Base-by-base conservation (phyloP, 1,140 invertebrate genomes). In the Calycopis cecrops region DNA sequence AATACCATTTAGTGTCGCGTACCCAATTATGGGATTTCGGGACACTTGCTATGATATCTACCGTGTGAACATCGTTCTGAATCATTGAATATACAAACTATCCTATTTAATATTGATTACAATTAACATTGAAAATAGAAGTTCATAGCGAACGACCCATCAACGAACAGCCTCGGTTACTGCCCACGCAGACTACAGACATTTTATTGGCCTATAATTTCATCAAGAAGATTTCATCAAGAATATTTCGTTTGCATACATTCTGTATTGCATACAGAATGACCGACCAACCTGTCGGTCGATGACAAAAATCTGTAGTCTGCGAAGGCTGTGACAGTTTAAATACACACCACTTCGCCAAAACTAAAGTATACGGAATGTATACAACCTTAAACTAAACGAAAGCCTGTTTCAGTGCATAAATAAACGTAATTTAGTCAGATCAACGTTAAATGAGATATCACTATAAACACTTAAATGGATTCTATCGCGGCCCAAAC, bases 21-120 rank as follows among this genome's bases (percentile, higher is more conserved):
- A 35, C 66, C 57, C 57, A 37, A 47, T 33, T 50, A 21, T 7
- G 18, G 59, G 48, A 55, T 48, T 37, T 14, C 65, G 55, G 48
- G 57, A 53, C 62, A 64, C 65, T 64, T 65, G 56, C n/a, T 63
- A 68, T 68, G 66, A 68, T 68, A 62, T 68, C 63, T 65, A 68
- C 63, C 62, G 55, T 62, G 35, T 65, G 60, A 68, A 68, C 60
- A 62, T 58, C 59, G 54, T 56, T 52, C 58, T 53, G 57, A 34
- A 59, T 57, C 49, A 60, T 60, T 55, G 62, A 65, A 68, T 68
- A 52, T 68, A 68, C 65, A 67, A 48, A 57, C 58, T 65, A 58
- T 33, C 49, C 60, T 65, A 65, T 37, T 11, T 47, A 28, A 33
- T 42, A 44, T 47, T 35, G 56, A 53, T 52, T 35, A 52, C 50